Evolutionary conservation across 2,797 vertebrate species (phyloP), one percentile per base, ranked within the genome.

Genomic region (Kryptopterus vitreolus): DNA sequence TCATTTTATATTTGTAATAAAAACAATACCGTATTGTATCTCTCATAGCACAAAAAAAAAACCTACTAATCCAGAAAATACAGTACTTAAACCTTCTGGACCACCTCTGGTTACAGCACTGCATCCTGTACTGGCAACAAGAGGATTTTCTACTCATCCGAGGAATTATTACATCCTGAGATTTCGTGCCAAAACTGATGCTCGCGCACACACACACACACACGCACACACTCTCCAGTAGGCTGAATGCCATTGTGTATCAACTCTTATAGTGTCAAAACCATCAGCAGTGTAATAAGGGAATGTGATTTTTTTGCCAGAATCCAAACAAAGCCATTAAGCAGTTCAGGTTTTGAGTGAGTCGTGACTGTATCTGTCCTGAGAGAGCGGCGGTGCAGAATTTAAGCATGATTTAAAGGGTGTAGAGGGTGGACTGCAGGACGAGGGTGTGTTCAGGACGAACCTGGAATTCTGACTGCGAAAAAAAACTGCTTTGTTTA

Each of bases 311-410:
- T 43, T 43, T 43, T 59, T 52, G 74, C 83, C 81, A 79, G 77
- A 82, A 82, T 20, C 26, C 72, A 84, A 85, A 84, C 78, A 80
- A 77, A 84, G 76, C 69, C 81, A 85, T 81, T 59, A 80, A 74
- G 70, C 72, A 78, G 76, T 59, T 77, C 77, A 70, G 65, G 53
- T 78, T 48, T 70, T 26, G 53, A 65, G 61, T 33, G 9, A 74
- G 33, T 74, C 63, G 66, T 69, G 76, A 46, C n/a, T 77, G 43
- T 66, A 38, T 38, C 76, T 53, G 62, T 77, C 76, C 76, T 65
- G 7, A 38, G 76, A 66, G 76, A 77, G 31, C 31, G 24, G 20
- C 20, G 33, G 13, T 74, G 22, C 12, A 31, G 33, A 74, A 38
- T 57, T 61, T 58, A 43, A 26, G 24, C 53, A 59, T 79, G 69